Base-by-base conservation (phyloP, 2,797 vertebrate species). In the Telmatherina bonti region DNA sequence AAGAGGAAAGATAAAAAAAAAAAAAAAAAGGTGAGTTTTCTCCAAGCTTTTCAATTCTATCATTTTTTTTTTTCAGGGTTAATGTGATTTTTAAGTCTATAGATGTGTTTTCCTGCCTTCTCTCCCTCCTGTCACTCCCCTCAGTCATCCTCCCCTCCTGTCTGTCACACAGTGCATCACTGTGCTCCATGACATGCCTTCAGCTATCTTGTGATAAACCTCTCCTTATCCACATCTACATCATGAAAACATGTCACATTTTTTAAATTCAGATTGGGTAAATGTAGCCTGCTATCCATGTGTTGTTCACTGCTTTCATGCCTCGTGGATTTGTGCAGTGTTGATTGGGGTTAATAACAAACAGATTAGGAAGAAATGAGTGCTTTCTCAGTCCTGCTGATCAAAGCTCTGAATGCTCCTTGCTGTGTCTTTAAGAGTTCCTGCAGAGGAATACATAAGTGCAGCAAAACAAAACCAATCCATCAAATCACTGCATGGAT, bases 21-120 rank as follows among this genome's bases (percentile, higher is more conserved):
- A 62, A 55, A 56, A 67, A 73, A 78, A 66, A 78, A 80, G 67
- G 83, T 82, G 43, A 72, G 66, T 85, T 85, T 81, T 60, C 62
- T 70, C 58, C 31, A 10, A 62, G 85, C 57, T 41, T 67, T 72
- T 70, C 9, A 69, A 76, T 72, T 77, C 70, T 79, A 58, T 65
- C 0, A 13, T 69, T 70, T 52, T 13, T 54, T 69, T 70, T 52
- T 13, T 54, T 10, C n/a, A 5, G 10, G 10, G 35, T 31, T 64
- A 74, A 72, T 5, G 31, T 52, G n/a, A 63, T 54, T 60, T 7
- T 71, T 68, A 67, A 76, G 62, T 74, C 62, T 65, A 26, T 54
- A 27, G 56, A 58, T 66, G 67, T 43, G 62, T 75, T 68, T 56
- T 31, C 62, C 20, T 79, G 63, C 56, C 38, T 51, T 67, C 53